Percentiles rank a stretch among this genome's conserved stretches.
Conservation (phyloP, 2,113 vertebrate species). For the Chiloscyllium plagiosum region DNA sequence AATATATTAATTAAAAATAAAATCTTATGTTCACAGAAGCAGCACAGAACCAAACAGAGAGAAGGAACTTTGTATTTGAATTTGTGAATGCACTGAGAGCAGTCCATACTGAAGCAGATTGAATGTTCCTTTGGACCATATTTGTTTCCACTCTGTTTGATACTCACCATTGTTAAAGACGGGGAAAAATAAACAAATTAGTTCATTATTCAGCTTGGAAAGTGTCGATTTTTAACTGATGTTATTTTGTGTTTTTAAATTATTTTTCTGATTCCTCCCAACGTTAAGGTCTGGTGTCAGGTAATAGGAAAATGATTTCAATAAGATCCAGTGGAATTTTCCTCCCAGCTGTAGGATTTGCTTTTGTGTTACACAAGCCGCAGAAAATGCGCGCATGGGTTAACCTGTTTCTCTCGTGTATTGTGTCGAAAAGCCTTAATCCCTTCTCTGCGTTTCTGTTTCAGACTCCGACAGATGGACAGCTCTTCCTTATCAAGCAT, state of each 20-base stretch:
- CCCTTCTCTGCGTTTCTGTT: constrained; percentile 55
- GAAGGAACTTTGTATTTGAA: not conserved
- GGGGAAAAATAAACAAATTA: not conserved
- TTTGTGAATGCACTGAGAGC: not conserved
- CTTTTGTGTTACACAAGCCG: not conserved
- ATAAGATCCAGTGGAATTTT: not conserved
- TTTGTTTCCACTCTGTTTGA: not conserved
- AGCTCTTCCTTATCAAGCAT: constrained; percentile 99
- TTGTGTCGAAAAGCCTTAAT: constrained; percentile 28
- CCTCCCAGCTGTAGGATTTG: not conserved
- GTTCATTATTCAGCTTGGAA: not conserved
- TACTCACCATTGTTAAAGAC: no score
- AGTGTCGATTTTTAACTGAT: not conserved
- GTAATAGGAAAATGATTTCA: not conserved
- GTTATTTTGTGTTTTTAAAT: not conserved
- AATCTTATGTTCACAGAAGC: not conserved
- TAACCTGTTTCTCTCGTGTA: not conserved
- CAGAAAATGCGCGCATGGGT: not conserved
- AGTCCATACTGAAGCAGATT: not conserved
- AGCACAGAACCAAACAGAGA: not conserved
- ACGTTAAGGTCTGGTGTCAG: not conserved
- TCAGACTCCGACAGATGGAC: constrained; percentile 87
- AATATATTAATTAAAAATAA: not conserved
- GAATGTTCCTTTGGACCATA: not conserved
- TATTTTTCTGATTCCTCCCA: not conserved